phyloP scores from a whole-genome alignment of 1,140 invertebrate species.

The Drosophila insularis region DNA sequence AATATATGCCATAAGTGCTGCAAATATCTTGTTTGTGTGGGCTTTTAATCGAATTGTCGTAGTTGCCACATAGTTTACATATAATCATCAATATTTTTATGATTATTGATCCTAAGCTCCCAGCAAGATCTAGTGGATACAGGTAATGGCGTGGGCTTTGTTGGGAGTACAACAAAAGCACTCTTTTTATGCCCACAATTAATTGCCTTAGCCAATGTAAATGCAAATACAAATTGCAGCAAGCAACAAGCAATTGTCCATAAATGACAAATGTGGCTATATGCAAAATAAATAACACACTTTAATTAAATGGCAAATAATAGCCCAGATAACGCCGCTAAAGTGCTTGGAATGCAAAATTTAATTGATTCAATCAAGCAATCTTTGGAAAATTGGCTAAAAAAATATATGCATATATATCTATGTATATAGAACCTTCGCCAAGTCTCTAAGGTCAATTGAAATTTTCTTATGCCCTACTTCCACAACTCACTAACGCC shows the following conservation, averaged over 20 bases:
- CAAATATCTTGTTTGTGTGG: slow-evolving; percentile 53
- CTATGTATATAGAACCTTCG: too few species aligned
- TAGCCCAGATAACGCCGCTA: slow-evolving; percentile 7
- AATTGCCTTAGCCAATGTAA: slow-evolving; percentile 14
- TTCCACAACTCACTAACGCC: background rate
- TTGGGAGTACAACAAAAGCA: slow-evolving; percentile 15
- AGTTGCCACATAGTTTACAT: slow-evolving; percentile 62
- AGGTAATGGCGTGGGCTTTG: slow-evolving; percentile 39
- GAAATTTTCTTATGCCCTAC: background rate
- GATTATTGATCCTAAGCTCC: slow-evolving; percentile 28
- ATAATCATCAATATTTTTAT: slow-evolving; percentile 42
- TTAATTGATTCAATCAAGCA: slow-evolving; percentile 8
- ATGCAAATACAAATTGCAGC: background rate
- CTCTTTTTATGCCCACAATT: slow-evolving; percentile 14
- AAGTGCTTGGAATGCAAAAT: slow-evolving; percentile 11
- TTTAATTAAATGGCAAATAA: slow-evolving; percentile 16
- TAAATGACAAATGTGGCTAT: slow-evolving; percentile 2
- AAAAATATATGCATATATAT: too few species aligned
- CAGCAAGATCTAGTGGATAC: slow-evolving; percentile 3
- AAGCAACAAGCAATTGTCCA: background rate
- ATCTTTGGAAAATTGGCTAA: background rate
- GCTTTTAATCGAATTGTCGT: slow-evolving; percentile 58
- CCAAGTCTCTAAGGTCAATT: too few species aligned
- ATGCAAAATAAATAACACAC: slow-evolving; percentile 16
- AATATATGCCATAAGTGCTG: slow-evolving; percentile 34